Evolutionary conservation across 1,140 invertebrate genomes (phyloP).

Genomic region (Drosophila subobscura): DNA sequence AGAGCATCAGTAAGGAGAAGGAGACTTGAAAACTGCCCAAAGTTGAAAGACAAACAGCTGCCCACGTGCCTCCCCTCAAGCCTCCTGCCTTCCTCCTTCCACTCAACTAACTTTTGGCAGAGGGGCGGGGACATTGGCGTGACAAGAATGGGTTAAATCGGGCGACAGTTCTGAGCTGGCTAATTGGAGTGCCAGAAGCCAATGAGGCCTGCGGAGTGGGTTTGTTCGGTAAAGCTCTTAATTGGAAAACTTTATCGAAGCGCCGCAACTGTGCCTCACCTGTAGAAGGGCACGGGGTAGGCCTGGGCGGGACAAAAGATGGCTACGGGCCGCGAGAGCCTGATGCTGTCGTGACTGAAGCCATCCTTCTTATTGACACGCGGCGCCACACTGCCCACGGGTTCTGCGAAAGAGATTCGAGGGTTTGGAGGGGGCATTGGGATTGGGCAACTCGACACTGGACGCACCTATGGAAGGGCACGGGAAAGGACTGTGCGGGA

Average conservation of each 20-base stretch:
- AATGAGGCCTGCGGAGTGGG: slow-evolving; percentile 61
- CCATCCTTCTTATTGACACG: slow-evolving; percentile 89
- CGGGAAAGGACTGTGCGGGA: slow-evolving; percentile 88
- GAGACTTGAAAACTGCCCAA: slow-evolving; percentile 63
- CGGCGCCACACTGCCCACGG: slow-evolving; percentile 90
- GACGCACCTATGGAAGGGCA: slow-evolving; percentile 87
- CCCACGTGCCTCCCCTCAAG: too few relatives aligned
- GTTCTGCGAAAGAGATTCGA: slow-evolving; percentile 85
- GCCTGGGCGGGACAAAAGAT: slow-evolving; percentile 87
- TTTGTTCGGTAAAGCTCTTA: slow-evolving; percentile 11
- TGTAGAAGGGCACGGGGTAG: slow-evolving; percentile 85
- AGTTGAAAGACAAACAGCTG: slow-evolving; percentile 18
- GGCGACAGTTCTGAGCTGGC: slow-evolving; percentile 30
- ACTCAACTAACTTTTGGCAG: not conserved
- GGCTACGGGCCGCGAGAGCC: slow-evolving; percentile 81
- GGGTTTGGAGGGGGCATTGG: not conserved
- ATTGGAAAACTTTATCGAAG: slow-evolving; percentile 44
- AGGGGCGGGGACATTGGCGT: slow-evolving; percentile 17
- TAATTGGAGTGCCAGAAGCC: slow-evolving; percentile 56
- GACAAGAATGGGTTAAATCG: slow-evolving; percentile 62
- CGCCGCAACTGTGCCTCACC: slow-evolving; percentile 39
- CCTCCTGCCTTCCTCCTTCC: not conserved
- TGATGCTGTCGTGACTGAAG: slow-evolving; percentile 57
- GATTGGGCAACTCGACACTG: slow-evolving; percentile 18
- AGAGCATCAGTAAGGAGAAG: slow-evolving; percentile 23